These are phyloP conservation scores for Lithosia quadra DNA, from an alignment of 2,888 invertebrate genomes.

Conservation along the genomic window DNA sequence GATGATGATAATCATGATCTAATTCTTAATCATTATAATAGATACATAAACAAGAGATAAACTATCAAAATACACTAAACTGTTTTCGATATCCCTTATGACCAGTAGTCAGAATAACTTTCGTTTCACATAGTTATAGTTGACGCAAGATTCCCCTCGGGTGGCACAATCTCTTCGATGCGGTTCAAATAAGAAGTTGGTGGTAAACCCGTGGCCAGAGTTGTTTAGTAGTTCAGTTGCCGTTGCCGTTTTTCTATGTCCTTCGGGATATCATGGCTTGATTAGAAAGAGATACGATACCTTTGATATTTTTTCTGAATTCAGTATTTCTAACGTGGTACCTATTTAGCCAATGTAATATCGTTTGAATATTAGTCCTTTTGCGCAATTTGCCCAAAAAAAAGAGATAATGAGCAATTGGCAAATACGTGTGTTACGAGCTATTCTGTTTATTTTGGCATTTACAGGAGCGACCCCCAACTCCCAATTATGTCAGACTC, in stretches of 20 bases:
- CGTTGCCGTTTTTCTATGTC: slow-evolving; percentile 33
- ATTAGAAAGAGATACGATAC: slow-evolving; percentile 21
- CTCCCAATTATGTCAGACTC: too few species aligned
- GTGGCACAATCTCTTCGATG: slow-evolving; percentile 32
- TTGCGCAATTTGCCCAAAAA: too few species aligned
- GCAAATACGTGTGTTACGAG: too few species aligned
- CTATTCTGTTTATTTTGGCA: too few species aligned
- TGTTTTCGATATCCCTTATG: neutral
- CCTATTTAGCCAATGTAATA: too few species aligned
- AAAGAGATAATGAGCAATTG: too few species aligned
- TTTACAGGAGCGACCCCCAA: too few species aligned
- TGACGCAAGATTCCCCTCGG: slow-evolving; percentile 19
- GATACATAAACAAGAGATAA: neutral
- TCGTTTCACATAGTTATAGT: slow-evolving; percentile 15
- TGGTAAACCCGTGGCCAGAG: slow-evolving; percentile 23
- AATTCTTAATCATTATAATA: neutral
- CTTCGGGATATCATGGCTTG: neutral
- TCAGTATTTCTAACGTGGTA: neutral
- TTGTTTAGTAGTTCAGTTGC: slow-evolving; percentile 41
- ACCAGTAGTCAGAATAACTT: neutral
- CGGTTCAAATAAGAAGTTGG: slow-evolving; percentile 40
- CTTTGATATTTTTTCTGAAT: neutral
- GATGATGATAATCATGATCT: neutral
- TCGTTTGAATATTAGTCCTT: too few species aligned
- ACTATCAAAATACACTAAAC: neutral